These are phyloP conservation scores for Cryptomyrus ogoouensis DNA, from an alignment of 2,113 vertebrate species.

Conservation along the genomic window DNA sequence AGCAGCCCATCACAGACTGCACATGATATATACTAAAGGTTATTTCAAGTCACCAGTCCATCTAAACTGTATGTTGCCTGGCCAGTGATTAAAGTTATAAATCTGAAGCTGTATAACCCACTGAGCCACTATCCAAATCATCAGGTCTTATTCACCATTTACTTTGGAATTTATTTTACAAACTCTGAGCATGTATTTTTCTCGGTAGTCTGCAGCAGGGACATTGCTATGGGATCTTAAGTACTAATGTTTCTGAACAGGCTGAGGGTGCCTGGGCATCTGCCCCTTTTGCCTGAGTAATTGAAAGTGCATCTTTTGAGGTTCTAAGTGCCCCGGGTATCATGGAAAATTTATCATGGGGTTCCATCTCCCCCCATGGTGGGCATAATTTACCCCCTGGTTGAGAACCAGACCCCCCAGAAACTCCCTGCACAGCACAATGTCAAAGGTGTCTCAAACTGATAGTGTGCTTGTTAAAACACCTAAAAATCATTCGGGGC, in stretches of 20 bases:
- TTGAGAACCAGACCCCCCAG: not conserved
- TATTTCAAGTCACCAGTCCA: not conserved
- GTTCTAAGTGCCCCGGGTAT: not conserved
- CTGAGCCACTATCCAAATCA: not conserved
- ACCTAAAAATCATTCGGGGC: not conserved
- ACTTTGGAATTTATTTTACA: not conserved
- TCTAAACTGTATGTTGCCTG: not conserved
- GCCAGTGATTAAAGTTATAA: not conserved
- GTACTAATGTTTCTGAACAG: not conserved
- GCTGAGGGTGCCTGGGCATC: not conserved
- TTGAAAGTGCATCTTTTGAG: not conserved
- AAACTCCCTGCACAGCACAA: not conserved
- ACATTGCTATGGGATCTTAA: not conserved
- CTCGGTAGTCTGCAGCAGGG: not conserved
- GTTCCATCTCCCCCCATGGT: too few relatives aligned
- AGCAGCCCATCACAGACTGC: not conserved
- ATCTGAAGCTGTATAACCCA: not conserved
- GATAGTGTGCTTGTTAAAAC: not conserved
- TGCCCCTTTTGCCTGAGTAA: not conserved
- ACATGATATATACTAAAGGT: not conserved
- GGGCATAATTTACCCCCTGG: not conserved
- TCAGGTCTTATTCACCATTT: not conserved
- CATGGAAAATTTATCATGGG: not conserved
- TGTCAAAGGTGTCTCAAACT: not conserved
- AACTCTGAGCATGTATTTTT: not conserved